Base-by-base conservation (phyloP, 2,113 vertebrate species). In the Pyxicephalus adspersus region DNA sequence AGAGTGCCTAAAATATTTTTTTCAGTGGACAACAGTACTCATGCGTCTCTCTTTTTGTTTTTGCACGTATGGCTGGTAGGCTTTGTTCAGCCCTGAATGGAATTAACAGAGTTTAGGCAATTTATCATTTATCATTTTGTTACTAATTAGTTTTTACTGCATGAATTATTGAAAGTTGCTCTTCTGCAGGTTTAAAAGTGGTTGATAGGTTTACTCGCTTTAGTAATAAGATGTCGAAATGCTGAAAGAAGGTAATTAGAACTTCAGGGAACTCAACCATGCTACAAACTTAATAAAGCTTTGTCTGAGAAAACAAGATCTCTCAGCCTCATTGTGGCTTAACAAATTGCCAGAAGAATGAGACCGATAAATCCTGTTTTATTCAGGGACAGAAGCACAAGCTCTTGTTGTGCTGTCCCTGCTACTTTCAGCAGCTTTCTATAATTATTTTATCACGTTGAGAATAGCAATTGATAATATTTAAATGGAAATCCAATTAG, bases 221-320 rank as follows among this genome's bases (percentile, higher is more conserved):
- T 67, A 52, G 85, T 86, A 86, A 85, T 86, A 86, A 87, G 85
- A 83, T 72, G 83, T 77, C 74, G 83, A 80, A 68, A 3, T 22
- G 38, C 78, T 80, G 52, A 88, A 85, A 89, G 85, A 84, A 85
- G 76, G 85, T 87, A 87, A 89, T 89, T 86, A 90, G 87, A 89
- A 86, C 85, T 86, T 83, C 8, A 87, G 90, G 85, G 85, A 87
- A 88, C 50, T 85, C 61, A 65, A 74, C 80, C 70, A 28, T 82
- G 18, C 38, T 13, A 23, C 52, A 83, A 85, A 83, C 84, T 84
- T 87, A 22, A 34, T 86, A 73, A 77, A 84, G 74, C 82, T 87
- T 82, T 83, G 28, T 81, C 77, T 73, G 23, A 80, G 38, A 85
- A 89, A 89, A 68, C 31, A 64, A 29, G 52, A 58, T 81, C 66